phyloP scores from a whole-genome alignment of 2,797 vertebrate genomes.

The Sebastes itinus region DNA sequence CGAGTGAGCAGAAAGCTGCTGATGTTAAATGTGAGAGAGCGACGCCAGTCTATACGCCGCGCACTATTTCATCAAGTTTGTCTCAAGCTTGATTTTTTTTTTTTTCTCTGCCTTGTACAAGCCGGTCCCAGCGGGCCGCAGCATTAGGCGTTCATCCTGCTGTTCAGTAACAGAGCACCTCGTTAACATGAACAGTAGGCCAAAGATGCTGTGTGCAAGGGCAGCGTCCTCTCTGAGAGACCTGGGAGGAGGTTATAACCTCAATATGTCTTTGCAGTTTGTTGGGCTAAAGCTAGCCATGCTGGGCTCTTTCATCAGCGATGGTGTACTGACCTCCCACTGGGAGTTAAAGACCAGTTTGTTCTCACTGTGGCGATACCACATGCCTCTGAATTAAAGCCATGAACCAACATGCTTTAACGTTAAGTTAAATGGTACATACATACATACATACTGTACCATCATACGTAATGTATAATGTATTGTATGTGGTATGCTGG shows the following conservation, averaged over 20 bases:
- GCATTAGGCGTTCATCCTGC: constrained; percentile 39
- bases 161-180: constrained; percentile 55
- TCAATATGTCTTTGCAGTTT: constrained; percentile 21
- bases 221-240: background rate
- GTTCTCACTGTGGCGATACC: constrained; percentile 35
- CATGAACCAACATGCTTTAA: background rate
- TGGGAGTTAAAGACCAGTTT: constrained; percentile 45
- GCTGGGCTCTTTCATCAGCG: constrained; percentile 15
- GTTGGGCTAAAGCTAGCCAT: constrained; percentile 5
- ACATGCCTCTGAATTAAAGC: constrained; percentile 24
- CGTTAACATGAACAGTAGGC: constrained; percentile 40
- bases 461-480: background rate
- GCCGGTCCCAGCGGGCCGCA: constrained; percentile 21
- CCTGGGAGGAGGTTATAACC: constrained; percentile 25
- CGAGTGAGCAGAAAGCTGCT: constrained; percentile 29
- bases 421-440: background rate
- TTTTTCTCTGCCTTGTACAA: background rate
- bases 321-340: constrained; percentile 23
- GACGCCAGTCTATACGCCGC: background rate
- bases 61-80: constrained; percentile 24
- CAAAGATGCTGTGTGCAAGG: constrained; percentile 16
- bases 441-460: background rate
- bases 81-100: background rate
- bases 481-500: background rate
- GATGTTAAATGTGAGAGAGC: constrained; percentile 31